These are phyloP conservation scores for Heterodera filipjevi DNA, from an alignment of 2,888 invertebrate genomes.

Conservation along the genomic window DNA sequence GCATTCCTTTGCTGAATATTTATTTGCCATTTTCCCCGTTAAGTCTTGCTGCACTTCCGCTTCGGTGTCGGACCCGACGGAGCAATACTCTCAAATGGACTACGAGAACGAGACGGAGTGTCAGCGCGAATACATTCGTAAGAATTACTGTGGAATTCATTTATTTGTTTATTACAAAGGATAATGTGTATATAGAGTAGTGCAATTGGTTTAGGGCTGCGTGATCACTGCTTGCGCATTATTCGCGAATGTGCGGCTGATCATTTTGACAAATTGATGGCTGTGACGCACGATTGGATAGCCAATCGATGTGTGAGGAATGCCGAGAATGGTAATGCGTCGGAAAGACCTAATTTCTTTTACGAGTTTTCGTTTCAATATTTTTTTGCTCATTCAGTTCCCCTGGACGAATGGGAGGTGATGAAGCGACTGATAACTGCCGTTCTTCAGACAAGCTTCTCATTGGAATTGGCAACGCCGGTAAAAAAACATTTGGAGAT, in stretches of 20 bases:
- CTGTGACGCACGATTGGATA: conserved; percentile 44
- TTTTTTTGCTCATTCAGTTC: conserved; percentile 37
- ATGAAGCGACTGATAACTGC: conserved; percentile 46
- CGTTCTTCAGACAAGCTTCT: conserved; percentile 27
- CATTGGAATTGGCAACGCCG: conserved; percentile 21
- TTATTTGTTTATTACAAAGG: too few relatives aligned
- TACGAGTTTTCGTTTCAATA: not conserved
- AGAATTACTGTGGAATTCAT: too few relatives aligned
- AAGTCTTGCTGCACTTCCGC: conserved; percentile 39
- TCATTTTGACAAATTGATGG: conserved; percentile 40
- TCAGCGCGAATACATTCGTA: conserved; percentile 44
- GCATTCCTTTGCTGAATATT: not conserved
- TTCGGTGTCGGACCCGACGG: conserved; percentile 32
- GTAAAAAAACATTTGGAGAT: not conserved
- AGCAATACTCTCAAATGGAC: conserved; percentile 53
- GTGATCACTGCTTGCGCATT: conserved; percentile 42
- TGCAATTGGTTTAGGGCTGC: conserved; percentile 38
- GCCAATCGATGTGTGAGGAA: conserved; percentile 39
- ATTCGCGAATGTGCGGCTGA: conserved; percentile 39
- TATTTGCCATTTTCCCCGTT: too few relatives aligned
- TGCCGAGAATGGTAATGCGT: conserved; percentile 34
- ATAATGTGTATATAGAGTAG: too few relatives aligned
- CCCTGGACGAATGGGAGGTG: conserved; percentile 43
- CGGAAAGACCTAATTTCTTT: conserved; percentile 20
- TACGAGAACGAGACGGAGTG: conserved; percentile 52